Evolutionary conservation across 2,797 vertebrate species (phyloP), one percentile per base, ranked within the genome.

Genomic region (Serranus cabrilla): DNA sequence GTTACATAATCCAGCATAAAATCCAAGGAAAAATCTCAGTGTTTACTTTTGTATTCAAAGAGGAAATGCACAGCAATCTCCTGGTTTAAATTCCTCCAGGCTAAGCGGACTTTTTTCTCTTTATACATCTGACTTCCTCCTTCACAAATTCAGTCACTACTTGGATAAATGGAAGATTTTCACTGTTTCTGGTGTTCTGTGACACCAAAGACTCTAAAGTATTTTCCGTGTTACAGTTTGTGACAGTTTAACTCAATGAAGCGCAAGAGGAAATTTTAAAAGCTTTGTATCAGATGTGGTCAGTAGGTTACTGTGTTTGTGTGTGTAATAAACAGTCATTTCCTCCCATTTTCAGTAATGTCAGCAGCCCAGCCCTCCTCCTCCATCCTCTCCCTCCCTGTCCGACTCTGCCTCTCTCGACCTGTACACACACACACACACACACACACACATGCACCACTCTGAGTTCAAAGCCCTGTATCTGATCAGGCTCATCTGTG

Each of bases 281-380:
- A 42, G 7, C 11, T 40, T 47, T 40, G 2, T 21, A 21, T 65
- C 18, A 47, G 34, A 76, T 49, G 11, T 62, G 45, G 59, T 57
- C 39, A 42, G 27, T 64, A 17, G 34, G 59, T 73, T 11, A 10
- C 1, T 59, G 49, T 66, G 62, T 49, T n/a, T 54, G 51, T 52
- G 37, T 50, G 23, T 56, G n/a, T 27, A 52, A 80, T 79, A 90
- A 88, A 89, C 74, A 81, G 23, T 64, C 7, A 81, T 82, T 91
- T 87, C 87, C 87, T 85, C 59, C 71, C 21, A 76, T 78, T 86
- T 87, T 81, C 74, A 72, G 62, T 85, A 81, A 89, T 78, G 80
- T 82, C 76, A 84, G 82, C 70, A 62, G 77, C 70, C 57, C 23
- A 21, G 4, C 75, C 82, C 61, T 47, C 34, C 37, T 65, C 54